Base-by-base conservation (phyloP, 2,888 invertebrate genomes). In the Podotricha telesiphe region DNA sequence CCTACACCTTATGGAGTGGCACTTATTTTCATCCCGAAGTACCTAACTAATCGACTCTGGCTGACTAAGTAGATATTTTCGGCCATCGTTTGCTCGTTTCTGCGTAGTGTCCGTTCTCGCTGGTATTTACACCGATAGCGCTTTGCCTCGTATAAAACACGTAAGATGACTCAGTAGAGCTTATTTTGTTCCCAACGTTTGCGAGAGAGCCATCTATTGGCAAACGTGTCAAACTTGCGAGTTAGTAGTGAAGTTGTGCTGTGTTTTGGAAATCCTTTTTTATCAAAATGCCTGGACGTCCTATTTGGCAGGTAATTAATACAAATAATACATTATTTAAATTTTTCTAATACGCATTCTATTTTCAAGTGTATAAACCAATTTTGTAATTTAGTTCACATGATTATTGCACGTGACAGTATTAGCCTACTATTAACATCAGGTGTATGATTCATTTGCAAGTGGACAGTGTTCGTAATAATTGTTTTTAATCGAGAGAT, bases 201-300 rank as follows among this genome's bases (percentile, higher is more conserved):
- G 91, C 79, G 86, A 85, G 90, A 91, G 92, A 86, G 93, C 91
- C 93, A 93, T 93, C 93, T 93, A 91, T 86, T 90, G 91, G 75
- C 73, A 78, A 76, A 74, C 83, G 81, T 78, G 82, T 73, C 79
- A 86, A 92, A 82, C 83, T 80, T 72, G 80, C 79, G 82, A 76
- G 85, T 84, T 86, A 73, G 77, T 80, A 80, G 80, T 80, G 86
- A 84, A 82, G 81, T 53, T 59, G 79, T 83, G 84, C 82, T 81
- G 78, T 80, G 85, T 80, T 82, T 82, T 81, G 79, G 77, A 77
- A 82, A 80, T 80, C 63, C 64, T 78, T 68, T 70, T 73, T 76
- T 71, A 74, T 75, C 72, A 77, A 94, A 89, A 96, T 96, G 95
- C 95, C 96, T 89, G 95, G 95, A 94, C 95, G 95, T 94, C 95